Conservation (phyloP, 2,113 vertebrate genomes). For the Mungos mungo region DNA sequence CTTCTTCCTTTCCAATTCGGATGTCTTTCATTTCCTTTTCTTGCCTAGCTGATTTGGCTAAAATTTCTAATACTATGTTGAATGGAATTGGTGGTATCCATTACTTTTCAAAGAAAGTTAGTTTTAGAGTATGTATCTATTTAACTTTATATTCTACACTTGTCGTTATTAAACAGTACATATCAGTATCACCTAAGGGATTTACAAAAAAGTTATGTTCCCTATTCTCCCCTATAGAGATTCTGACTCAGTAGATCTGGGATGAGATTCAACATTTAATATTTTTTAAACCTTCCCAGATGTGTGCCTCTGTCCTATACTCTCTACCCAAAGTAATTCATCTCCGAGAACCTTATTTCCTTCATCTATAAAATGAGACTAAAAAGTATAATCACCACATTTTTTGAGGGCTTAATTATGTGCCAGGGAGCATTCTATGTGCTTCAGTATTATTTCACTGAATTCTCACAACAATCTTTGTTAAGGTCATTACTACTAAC, state of each 20-base stretch:
- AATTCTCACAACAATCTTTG: background rate
- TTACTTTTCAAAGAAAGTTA: background rate
- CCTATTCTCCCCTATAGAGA: background rate
- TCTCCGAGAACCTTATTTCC: background rate
- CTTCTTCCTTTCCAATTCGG: background rate
- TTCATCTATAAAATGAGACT: background rate
- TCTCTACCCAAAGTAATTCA: background rate
- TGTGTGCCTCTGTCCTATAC: background rate
- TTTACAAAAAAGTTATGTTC: background rate
- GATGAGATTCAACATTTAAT: background rate
- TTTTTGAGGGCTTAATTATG: background rate
- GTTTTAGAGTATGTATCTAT: background rate
- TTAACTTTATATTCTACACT: background rate
- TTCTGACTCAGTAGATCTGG: background rate
- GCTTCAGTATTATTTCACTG: background rate
- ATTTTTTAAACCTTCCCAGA: background rate
- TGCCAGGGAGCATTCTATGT: background rate
- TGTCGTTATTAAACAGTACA: background rate
- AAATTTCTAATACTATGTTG: background rate
- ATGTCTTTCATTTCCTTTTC: background rate
- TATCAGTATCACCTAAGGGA: background rate
- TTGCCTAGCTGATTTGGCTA: background rate
- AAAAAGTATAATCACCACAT: constrained; percentile 3
- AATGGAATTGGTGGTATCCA: background rate
- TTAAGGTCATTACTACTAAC: background rate